Evolutionary conservation across 2,888 invertebrate genomes (phyloP).

Genomic region (Flexamia atlantica): DNA sequence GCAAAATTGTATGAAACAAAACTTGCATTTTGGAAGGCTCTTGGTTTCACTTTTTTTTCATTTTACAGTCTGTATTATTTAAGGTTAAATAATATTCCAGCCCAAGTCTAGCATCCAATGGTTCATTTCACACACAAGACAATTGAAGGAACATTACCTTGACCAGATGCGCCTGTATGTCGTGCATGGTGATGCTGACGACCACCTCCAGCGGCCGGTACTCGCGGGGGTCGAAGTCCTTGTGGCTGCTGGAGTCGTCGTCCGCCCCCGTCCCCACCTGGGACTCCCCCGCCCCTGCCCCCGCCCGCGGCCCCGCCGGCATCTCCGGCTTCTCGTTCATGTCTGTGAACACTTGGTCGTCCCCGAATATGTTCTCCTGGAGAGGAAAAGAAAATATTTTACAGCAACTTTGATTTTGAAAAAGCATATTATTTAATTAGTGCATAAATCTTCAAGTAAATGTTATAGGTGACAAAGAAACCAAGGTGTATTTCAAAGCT

Average conservation of each 20-base stretch:
- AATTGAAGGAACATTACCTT: conserved; percentile 82
- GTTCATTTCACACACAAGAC: too few species aligned
- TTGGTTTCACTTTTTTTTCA: too few species aligned
- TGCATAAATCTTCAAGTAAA: too few species aligned
- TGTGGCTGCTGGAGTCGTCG: conserved; percentile 64
- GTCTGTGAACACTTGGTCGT: conserved; percentile 95
- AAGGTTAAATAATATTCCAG: too few species aligned
- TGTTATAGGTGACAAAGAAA: too few species aligned
- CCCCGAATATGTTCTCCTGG: conserved; percentile 97
- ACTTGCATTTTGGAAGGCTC: too few species aligned
- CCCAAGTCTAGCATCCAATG: too few species aligned
- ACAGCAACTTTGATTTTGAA: too few species aligned
- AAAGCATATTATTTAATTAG: too few species aligned
- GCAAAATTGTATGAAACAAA: too few species aligned
- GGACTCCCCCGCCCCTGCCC: conserved; percentile 37
- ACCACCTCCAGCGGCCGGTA: conserved; percentile 95
- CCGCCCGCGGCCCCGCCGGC: conserved; percentile 66
- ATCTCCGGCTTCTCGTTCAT: conserved; percentile 78
- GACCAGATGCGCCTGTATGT: conserved; percentile 95
- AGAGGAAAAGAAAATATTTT: conserved; percentile 67
- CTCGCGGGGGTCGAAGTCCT: conserved; percentile 84
- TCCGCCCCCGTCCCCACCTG: conserved; percentile 55
- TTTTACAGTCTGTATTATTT: too few species aligned
- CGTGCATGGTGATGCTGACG: conserved; percentile 95
- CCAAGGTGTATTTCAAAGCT: too few species aligned